Percentiles rank a stretch among this genome's conserved stretches.
phyloP scores from a whole-genome alignment of 2,888 invertebrate genomes.

The Drosophila seclusa region DNA sequence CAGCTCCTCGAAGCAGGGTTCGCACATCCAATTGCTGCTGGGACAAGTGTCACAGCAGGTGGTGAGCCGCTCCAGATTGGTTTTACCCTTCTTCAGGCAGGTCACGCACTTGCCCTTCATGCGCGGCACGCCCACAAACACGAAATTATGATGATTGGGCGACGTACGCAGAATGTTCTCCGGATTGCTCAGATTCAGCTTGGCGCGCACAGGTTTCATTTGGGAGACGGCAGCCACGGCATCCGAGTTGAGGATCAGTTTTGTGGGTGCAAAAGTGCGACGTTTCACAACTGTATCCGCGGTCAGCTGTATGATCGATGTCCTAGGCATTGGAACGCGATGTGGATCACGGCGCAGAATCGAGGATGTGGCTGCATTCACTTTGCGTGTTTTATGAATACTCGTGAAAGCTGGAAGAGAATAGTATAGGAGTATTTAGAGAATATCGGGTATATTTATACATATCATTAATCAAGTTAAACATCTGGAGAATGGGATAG shows the following conservation, averaged over 20 bases:
- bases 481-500: conserved; percentile 3
- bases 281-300: conserved; percentile 1
- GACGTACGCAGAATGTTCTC: conserved; percentile 78
- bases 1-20: conserved; percentile 74
- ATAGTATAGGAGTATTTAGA: background rate
- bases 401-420: conserved; percentile 29
- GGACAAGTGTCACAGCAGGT: conserved; percentile 84
- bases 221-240: conserved; percentile 2
- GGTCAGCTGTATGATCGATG: conserved; percentile 19
- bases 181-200: conserved; percentile 59
- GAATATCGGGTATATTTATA: background rate
- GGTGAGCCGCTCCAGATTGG: conserved; percentile 72
- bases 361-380: background rate
- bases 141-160: conserved; percentile 79
- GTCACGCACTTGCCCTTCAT: conserved; percentile 83
- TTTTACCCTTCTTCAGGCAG: conserved; percentile 75
- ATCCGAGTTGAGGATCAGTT: background rate
- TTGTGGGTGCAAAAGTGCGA: conserved; percentile 9
- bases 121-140: conserved; percentile 79
- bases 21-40: conserved; percentile 84
- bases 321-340: conserved; percentile 24
- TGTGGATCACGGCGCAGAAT: conserved; percentile 28
- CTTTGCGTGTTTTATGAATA: conserved; percentile 8
- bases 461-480: conserved; percentile 3
- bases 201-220: conserved; percentile 25